A percentile compares a stretch with the other conserved stretches of the same genome.
Conservation (phyloP, 2,113 vertebrate genomes). For the Candoia aspera region DNA sequence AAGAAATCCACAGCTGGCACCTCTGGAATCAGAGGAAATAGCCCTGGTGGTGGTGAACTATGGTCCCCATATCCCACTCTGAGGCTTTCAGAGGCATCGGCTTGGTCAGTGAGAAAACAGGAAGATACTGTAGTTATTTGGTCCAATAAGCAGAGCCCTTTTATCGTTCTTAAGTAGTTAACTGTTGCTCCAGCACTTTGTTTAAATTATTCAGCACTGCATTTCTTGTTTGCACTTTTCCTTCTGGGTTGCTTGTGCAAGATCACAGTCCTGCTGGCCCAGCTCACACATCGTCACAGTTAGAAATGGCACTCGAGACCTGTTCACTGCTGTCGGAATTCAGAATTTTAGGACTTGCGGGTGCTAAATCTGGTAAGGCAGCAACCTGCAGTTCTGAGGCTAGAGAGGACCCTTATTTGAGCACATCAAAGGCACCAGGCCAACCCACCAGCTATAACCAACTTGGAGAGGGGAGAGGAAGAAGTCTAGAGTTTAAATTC, state of each 20-base stretch:
- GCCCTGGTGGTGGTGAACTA: too few species aligned
- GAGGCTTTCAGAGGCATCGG: neutral
- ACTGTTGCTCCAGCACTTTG: neutral
- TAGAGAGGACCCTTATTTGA: neutral
- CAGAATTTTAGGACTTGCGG: neutral
- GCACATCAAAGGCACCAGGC: neutral
- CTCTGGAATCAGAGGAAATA: neutral
- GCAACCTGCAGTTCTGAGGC: neutral
- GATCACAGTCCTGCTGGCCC: neutral
- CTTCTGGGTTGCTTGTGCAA: neutral
- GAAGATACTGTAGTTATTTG: neutral
- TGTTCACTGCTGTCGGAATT: neutral
- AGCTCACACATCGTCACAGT: neutral
- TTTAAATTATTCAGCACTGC: neutral
- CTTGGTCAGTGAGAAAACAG: neutral
- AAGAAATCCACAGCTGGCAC: neutral
- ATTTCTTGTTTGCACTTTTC: neutral
- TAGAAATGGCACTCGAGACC: neutral
- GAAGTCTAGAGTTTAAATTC: neutral
- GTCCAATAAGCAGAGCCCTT: neutral
- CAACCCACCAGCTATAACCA: neutral
- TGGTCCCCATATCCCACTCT: neutral
- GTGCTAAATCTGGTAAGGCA: neutral
- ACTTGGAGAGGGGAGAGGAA: neutral
- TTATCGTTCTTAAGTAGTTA: neutral